A percentile compares a stretch with the other conserved stretches of the same genome.
Conservation (phyloP, 1,140 invertebrate genomes). For the Euura lappo region DNA sequence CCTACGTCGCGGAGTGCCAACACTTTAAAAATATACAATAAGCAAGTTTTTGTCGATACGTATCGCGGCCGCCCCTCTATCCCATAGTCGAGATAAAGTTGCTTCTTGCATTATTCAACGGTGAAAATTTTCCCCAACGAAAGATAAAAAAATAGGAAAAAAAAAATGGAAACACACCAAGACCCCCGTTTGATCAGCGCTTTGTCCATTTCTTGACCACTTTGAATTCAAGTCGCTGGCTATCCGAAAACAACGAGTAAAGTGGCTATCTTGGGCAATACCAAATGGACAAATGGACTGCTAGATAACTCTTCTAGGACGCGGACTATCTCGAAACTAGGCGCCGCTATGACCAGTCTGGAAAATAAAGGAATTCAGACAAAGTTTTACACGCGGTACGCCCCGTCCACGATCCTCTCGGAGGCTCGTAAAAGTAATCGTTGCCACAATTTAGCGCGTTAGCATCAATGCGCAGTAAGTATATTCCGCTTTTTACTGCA, state of each 20-base stretch:
- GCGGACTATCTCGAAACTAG: not conserved
- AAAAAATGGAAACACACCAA: not conserved
- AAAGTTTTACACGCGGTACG: not conserved
- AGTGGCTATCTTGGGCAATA: not conserved
- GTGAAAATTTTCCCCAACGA: not conserved
- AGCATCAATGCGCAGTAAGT: not conserved
- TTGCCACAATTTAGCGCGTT: not conserved
- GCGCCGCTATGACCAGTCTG: not conserved
- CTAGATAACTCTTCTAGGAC: not conserved
- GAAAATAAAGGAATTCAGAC: not conserved
- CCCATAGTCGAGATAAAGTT: not conserved
- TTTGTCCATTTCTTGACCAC: not conserved
- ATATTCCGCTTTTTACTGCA: not conserved
- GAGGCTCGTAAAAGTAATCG: not conserved
- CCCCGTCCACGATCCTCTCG: not conserved
- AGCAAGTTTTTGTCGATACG: not conserved
- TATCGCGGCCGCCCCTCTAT: not conserved
- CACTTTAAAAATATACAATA: not conserved
- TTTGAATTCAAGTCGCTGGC: not conserved
- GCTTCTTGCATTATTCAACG: constrained; percentile 4
- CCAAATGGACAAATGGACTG: not conserved
- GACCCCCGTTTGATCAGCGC: not conserved
- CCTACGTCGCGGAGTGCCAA: not conserved
- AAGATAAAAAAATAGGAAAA: not conserved
- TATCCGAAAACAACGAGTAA: not conserved